Percentiles rank a stretch among this genome's conserved stretches.
phyloP scores from a whole-genome alignment of 2,797 vertebrate genomes.

The Chrysocyon brachyurus region DNA sequence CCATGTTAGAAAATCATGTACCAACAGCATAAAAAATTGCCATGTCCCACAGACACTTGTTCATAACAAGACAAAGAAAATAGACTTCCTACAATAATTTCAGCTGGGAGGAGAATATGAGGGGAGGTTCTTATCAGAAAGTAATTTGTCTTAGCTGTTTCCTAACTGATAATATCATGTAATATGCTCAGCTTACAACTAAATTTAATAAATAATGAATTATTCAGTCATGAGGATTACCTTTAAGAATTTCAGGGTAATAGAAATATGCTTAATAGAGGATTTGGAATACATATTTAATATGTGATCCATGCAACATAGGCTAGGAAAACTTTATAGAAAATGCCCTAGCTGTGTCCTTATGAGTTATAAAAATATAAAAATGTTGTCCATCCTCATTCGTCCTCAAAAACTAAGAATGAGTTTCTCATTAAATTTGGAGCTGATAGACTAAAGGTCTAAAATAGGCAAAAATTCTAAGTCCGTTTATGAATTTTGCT shows the following conservation, averaged over 20 bases:
- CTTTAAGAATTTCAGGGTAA: neutral
- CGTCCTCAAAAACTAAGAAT: neutral
- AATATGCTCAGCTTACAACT: neutral
- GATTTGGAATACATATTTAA: neutral
- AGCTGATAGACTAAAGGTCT: neutral
- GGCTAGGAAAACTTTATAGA: neutral
- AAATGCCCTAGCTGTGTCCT: neutral
- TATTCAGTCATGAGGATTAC: neutral
- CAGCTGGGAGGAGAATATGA: neutral
- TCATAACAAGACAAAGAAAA: neutral
- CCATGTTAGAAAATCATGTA: neutral
- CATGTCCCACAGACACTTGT: neutral
- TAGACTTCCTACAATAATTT: neutral
- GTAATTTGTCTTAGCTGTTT: neutral
- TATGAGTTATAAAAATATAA: neutral
- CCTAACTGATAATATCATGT: neutral
- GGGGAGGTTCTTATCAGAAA: neutral
- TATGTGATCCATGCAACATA: neutral
- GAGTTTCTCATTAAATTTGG: neutral
- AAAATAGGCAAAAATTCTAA: neutral
- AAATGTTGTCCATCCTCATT: neutral
- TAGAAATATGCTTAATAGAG: neutral
- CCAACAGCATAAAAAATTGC: neutral
- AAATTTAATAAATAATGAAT: slow-evolving; percentile 52
- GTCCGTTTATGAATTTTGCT: slow-evolving; percentile 4